Evolutionary conservation across 2,113 vertebrate genomes (phyloP).

Genomic region (Cyprinodon variegatus): DNA sequence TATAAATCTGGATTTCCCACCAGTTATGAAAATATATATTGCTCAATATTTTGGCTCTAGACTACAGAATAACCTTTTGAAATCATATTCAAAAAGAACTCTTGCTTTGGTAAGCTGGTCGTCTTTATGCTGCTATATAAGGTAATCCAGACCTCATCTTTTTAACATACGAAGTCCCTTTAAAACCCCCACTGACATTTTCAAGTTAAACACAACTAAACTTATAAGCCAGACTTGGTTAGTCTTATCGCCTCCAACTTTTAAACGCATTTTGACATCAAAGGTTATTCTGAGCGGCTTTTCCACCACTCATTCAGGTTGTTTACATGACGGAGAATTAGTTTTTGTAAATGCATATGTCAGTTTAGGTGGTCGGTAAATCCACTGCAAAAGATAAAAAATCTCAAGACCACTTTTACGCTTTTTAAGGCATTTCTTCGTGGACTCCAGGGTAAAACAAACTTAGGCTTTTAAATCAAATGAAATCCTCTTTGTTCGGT

Average conservation of each 20-base stretch:
- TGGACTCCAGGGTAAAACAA: no score
- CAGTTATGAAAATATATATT: neutral
- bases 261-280: neutral
- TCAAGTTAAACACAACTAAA: neutral
- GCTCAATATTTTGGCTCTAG: neutral
- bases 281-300: no score
- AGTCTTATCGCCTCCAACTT: no score
- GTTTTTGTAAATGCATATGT: neutral
- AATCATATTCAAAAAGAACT: neutral
- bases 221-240: neutral
- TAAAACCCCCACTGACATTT: neutral
- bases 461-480: no score
- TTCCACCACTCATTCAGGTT: neutral
- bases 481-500: no score
- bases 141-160: no score
- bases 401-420: no score
- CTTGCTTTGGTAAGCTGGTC: neutral
- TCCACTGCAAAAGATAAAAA: neutral
- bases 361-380: neutral
- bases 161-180: no score
- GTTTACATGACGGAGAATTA: neutral
- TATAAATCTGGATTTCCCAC: neutral
- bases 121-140: neutral
- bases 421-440: no score
- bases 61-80: neutral